A percentile compares a stretch with the other conserved stretches of the same genome.
These are phyloP conservation scores for Argynnis bischoffii DNA, from an alignment of 2,888 invertebrate genomes.

Conservation along the genomic window DNA sequence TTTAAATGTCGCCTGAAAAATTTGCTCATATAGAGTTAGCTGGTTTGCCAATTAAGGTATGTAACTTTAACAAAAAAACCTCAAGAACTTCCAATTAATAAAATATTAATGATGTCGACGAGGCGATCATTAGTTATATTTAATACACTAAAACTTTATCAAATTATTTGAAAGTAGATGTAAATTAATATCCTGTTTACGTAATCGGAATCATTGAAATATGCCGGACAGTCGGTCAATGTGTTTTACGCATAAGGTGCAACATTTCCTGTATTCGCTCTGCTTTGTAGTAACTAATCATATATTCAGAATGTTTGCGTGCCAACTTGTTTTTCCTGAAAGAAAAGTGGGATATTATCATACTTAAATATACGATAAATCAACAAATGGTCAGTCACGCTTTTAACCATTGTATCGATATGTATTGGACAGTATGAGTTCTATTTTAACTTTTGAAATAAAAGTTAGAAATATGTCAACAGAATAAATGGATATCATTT, in stretches of 20 bases:
- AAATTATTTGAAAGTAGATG: constrained; percentile 37
- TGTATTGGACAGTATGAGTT: neutral
- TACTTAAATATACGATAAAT: constrained; percentile 61
- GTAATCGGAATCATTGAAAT: constrained; percentile 44
- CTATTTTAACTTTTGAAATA: constrained; percentile 5
- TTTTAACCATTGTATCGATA: constrained; percentile 24
- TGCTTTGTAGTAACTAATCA: constrained; percentile 53
- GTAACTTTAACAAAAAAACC: too few species aligned
- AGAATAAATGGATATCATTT: neutral
- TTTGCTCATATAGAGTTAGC: too few species aligned
- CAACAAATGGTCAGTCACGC: constrained; percentile 41
- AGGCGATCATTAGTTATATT: too few species aligned
- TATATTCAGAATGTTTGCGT: constrained; percentile 60
- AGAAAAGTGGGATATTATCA: constrained; percentile 70
- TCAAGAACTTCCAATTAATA: too few species aligned
- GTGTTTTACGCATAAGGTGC: constrained; percentile 41
- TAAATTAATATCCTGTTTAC: constrained; percentile 46
- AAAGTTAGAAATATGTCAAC: constrained; percentile 5
- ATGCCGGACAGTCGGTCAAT: constrained; percentile 48
- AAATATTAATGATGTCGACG: too few species aligned
- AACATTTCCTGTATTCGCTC: constrained; percentile 49
- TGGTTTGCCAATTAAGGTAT: too few species aligned
- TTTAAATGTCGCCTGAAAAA: too few species aligned
- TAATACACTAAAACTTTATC: neutral
- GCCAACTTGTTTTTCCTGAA: constrained; percentile 64